Percentiles rank a stretch among this genome's conserved stretches.
These are phyloP conservation scores for Centroberyx gerrardi DNA, from an alignment of 2,797 vertebrate species.

Conservation along the genomic window DNA sequence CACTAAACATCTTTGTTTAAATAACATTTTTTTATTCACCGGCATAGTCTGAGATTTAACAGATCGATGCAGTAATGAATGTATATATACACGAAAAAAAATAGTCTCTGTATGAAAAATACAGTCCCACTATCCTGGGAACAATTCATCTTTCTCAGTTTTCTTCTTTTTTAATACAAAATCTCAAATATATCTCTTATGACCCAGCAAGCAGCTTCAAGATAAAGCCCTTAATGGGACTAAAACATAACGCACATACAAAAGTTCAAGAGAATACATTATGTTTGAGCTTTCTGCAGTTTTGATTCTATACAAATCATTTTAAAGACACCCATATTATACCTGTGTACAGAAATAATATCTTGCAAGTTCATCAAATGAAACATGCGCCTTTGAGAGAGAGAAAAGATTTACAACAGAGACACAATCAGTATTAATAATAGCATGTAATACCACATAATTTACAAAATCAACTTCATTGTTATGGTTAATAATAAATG, in stretches of 20 bases:
- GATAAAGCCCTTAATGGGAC: background rate
- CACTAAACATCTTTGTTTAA: slow-evolving; percentile 16
- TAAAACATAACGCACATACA: slow-evolving; percentile 9
- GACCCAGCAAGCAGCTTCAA: background rate
- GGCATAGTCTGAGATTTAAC: slow-evolving; percentile 13
- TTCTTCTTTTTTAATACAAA: slow-evolving; percentile 11
- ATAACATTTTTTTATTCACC: slow-evolving; percentile 14
- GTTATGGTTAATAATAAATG: slow-evolving; percentile 24
- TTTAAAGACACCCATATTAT: slow-evolving; percentile 20
- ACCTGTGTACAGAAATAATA: slow-evolving; percentile 9
- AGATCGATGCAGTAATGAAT: slow-evolving; percentile 4
- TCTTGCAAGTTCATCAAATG: background rate
- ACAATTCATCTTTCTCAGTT: background rate
- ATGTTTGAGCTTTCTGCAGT: slow-evolving; percentile 16
- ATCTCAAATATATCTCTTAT: background rate
- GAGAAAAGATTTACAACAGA: slow-evolving; percentile 6
- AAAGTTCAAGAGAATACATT: slow-evolving; percentile 23
- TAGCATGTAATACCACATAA: slow-evolving; percentile 25
- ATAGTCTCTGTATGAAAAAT: slow-evolving; percentile 48
- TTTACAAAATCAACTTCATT: slow-evolving; percentile 30
- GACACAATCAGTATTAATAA: slow-evolving; percentile 17
- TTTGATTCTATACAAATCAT: slow-evolving; percentile 35
- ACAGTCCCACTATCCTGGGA: slow-evolving; percentile 14
- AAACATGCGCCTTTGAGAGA: background rate
- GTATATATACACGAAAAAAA: slow-evolving; percentile 49